Percentiles rank a stretch among this genome's conserved stretches.
phyloP scores from a whole-genome alignment of 2,888 invertebrate species.

The Pterostichus niger region DNA sequence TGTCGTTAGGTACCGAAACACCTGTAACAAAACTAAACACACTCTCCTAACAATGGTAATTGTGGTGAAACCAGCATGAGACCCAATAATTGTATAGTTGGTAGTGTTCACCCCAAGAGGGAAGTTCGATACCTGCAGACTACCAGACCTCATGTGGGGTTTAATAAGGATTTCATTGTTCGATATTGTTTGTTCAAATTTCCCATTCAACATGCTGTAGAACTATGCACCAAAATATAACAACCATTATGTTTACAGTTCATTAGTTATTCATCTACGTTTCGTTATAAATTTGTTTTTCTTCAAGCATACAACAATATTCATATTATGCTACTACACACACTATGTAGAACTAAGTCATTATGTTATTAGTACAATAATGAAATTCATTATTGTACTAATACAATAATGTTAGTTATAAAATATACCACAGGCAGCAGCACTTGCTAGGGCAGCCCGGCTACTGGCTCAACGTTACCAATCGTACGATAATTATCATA shows the following conservation, averaged over 20 bases:
- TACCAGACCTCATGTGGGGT: conserved; percentile 9
- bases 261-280: too few species aligned
- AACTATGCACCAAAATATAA: background rate
- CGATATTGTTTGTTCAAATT: background rate
- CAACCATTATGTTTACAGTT: background rate
- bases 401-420: too few species aligned
- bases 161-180: conserved; percentile 16
- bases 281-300: too few species aligned
- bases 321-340: too few species aligned
- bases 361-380: too few species aligned
- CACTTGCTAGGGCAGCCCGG: too few species aligned
- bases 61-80: conserved; percentile 16
- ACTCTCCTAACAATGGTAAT: conserved; percentile 23
- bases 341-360: too few species aligned
- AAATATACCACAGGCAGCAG: too few species aligned
- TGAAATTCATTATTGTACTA: too few species aligned
- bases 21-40: conserved; percentile 28
- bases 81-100: conserved; percentile 14
- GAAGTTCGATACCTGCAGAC: conserved; percentile 35
- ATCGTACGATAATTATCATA: too few species aligned
- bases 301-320: too few species aligned
- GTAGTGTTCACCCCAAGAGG: background rate
- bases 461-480: too few species aligned
- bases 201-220: background rate
- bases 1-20: conserved; percentile 9